phyloP scores from a whole-genome alignment of 2,113 vertebrate genomes.

The Abramis brama region DNA sequence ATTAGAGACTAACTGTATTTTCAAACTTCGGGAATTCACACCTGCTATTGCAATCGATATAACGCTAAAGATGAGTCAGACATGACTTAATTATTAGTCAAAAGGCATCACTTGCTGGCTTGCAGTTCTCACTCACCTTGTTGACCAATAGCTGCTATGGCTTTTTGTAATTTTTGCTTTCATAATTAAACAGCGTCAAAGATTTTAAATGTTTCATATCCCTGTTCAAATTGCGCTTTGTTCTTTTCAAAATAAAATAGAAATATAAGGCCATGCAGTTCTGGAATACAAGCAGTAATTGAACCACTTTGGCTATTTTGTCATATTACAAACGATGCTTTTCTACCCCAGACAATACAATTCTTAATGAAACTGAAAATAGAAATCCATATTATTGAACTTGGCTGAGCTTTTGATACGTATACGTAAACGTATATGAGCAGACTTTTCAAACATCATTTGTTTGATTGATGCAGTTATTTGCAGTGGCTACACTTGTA shows the following conservation, averaged over 20 bases:
- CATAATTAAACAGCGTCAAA: background rate
- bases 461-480: slow-evolving; percentile 38
- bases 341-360: background rate
- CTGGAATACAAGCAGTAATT: background rate
- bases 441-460: slow-evolving; percentile 4
- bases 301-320: background rate
- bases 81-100: background rate
- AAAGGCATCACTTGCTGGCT: background rate
- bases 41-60: background rate
- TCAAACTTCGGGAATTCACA: background rate
- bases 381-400: slow-evolving; percentile 22
- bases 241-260: background rate
- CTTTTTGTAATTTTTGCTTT: slow-evolving; percentile 9
- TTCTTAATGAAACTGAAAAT: slow-evolving; percentile 25
- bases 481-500: slow-evolving; percentile 27
- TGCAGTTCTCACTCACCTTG: slow-evolving; percentile 5
- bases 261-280: background rate
- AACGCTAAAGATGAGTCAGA: background rate
- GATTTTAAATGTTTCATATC: slow-evolving; percentile 3
- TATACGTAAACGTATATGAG: slow-evolving; percentile 8
- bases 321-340: background rate
- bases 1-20: slow-evolving; percentile 7
- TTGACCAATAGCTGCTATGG: background rate
- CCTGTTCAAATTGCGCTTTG: background rate
- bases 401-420: background rate